Conservation (phyloP, 2,888 invertebrate species). For the Sphinx pinastri region DNA sequence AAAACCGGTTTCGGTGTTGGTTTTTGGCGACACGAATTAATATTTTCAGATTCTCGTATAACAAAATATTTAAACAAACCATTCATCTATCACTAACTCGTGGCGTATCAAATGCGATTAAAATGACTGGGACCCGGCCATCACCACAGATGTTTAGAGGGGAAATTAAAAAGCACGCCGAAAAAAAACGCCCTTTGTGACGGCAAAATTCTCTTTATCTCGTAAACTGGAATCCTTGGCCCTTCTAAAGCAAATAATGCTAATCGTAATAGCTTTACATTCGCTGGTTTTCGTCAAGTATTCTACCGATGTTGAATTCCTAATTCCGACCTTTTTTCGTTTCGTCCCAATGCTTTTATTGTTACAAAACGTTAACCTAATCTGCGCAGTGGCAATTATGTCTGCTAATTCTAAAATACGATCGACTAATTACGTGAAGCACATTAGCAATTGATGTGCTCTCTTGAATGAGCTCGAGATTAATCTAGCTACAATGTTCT, state of each 20-base stretch:
- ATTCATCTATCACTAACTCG: slow-evolving; percentile 75
- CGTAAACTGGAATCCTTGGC: slow-evolving; percentile 78
- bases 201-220: slow-evolving; percentile 77
- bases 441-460: slow-evolving; percentile 18
- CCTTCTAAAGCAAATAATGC: slow-evolving; percentile 78
- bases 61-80: slow-evolving; percentile 77
- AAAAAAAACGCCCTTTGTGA: slow-evolving; percentile 71
- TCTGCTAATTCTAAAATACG: slow-evolving; percentile 34
- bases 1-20: slow-evolving; percentile 9
- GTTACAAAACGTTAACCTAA: slow-evolving; percentile 68
- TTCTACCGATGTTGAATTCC: slow-evolving; percentile 64
- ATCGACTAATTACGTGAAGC: slow-evolving; percentile 32
- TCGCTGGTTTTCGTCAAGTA: slow-evolving; percentile 78
- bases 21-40: slow-evolving; percentile 24
- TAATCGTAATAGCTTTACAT: slow-evolving; percentile 83
- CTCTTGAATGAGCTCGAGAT: slow-evolving; percentile 13
- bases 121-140: slow-evolving; percentile 50
- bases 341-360: slow-evolving; percentile 61
- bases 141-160: slow-evolving; percentile 76
- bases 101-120: slow-evolving; percentile 81
- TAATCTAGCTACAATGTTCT: neutral
- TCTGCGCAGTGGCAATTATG: slow-evolving; percentile 41
- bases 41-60: slow-evolving; percentile 42
- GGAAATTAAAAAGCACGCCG: slow-evolving; percentile 66
- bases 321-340: slow-evolving; percentile 61